Conservation (phyloP, 2,888 invertebrate genomes). For the Trichogramma evanescens region DNA sequence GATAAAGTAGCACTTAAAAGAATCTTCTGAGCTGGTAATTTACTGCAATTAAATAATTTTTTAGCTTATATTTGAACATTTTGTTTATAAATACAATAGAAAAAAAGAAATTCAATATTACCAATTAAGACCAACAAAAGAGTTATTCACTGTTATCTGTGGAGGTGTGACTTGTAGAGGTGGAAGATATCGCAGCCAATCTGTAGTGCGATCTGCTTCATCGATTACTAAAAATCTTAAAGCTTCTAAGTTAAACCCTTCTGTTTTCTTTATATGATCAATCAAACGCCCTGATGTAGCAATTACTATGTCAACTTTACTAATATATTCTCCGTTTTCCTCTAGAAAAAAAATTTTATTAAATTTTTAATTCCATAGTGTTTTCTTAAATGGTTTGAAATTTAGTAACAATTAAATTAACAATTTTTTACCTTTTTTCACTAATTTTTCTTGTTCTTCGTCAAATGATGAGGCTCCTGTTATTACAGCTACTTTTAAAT, state of each 20-base stretch:
- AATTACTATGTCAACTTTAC: constrained; percentile 75
- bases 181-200: constrained; percentile 69
- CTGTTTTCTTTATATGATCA: constrained; percentile 80
- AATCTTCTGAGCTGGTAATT: constrained; percentile 73
- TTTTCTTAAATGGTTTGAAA: background rate
- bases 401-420: constrained; percentile 6
- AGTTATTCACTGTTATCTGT: constrained; percentile 47
- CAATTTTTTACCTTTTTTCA: constrained; percentile 43
- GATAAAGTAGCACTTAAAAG: constrained; percentile 96
- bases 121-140: background rate
- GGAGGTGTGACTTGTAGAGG: constrained; percentile 44
- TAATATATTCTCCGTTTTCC: constrained; percentile 54
- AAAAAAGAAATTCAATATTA: background rate
- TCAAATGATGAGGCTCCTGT: constrained; percentile 63
- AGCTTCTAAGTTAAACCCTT: constrained; percentile 66
- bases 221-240: constrained; percentile 83
- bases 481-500: constrained; percentile 63
- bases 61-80: background rate
- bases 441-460: constrained; percentile 54
- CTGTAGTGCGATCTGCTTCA: constrained; percentile 94
- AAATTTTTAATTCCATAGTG: background rate
- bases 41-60: constrained; percentile 34
- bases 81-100: background rate
- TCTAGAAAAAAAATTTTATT: constrained; percentile 45
- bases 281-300: constrained; percentile 90